Evolutionary conservation across 2,888 invertebrate genomes (phyloP).

Genomic region (Zootermopsis nevadensis): DNA sequence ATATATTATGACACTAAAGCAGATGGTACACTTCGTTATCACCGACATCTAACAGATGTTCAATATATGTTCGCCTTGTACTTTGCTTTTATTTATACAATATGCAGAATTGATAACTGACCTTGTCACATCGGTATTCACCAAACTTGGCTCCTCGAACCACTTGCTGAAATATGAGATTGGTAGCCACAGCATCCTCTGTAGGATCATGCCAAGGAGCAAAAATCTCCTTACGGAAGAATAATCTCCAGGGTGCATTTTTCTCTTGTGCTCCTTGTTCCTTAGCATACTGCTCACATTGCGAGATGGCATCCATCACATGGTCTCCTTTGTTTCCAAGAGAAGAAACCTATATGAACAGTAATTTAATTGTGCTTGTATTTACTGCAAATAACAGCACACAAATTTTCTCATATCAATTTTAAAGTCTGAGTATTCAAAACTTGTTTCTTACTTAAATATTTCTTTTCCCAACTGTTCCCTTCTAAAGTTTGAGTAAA

Average conservation of each 20-base stretch:
- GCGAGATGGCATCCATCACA: constrained; percentile 95
- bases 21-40: too few species aligned
- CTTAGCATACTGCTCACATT: constrained; percentile 95
- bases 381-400: too few species aligned
- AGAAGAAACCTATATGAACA: constrained; percentile 74
- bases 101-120: constrained; percentile 50
- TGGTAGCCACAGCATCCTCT: constrained; percentile 83
- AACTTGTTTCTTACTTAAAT: too few species aligned
- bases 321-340: constrained; percentile 90
- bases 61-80: too few species aligned
- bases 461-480: too few species aligned
- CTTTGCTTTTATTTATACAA: too few species aligned
- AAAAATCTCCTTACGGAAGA: constrained; percentile 90
- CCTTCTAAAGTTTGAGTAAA: too few species aligned
- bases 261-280: constrained; percentile 88
- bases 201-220: constrained; percentile 91
- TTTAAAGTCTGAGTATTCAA: too few species aligned
- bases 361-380: not conserved
- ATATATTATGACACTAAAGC: too few species aligned
- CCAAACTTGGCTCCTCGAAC: constrained; percentile 90
- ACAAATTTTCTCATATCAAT: too few species aligned
- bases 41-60: too few species aligned
- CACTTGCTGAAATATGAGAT: constrained; percentile 90
- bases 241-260: constrained; percentile 88
- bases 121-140: constrained; percentile 84